Evolutionary conservation across 2,113 vertebrate species (phyloP).

Genomic region (Osmerus eperlanus): DNA sequence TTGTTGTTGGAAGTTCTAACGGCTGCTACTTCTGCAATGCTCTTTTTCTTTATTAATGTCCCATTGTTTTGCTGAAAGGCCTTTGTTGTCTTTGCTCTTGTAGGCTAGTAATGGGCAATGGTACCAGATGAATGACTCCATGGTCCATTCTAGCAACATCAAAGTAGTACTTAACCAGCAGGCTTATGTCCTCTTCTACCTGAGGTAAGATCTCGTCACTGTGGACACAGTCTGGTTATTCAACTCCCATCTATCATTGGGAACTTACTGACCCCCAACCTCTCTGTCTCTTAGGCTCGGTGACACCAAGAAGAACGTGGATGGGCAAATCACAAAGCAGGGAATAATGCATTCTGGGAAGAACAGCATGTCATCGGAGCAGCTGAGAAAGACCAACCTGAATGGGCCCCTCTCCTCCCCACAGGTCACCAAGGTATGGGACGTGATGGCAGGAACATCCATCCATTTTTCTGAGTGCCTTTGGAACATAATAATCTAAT

Average conservation of each 20-base stretch:
- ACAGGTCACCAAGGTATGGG: constrained; percentile 69
- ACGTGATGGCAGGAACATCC: neutral
- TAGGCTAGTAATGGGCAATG: constrained; percentile 96
- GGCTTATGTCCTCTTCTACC: constrained; percentile 94
- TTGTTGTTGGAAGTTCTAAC: neutral
- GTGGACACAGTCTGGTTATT: neutral
- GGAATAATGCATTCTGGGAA: constrained; percentile 54
- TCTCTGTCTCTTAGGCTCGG: constrained; percentile 73
- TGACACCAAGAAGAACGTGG: constrained; percentile 74
- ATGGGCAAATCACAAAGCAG: constrained; percentile 62
- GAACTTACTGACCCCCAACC: neutral
- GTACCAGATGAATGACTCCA: constrained; percentile 96
- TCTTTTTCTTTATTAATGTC: neutral
- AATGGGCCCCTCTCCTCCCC: constrained; percentile 71
- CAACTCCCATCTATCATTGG: neutral
- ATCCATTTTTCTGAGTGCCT: neutral
- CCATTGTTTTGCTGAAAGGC: neutral
- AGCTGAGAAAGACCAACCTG: constrained; percentile 66
- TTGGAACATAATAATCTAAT: neutral
- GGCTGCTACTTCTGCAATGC: neutral
- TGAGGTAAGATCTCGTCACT: constrained; percentile 72
- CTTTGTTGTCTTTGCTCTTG: neutral
- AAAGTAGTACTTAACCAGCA: constrained; percentile 97
- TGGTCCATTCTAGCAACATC: constrained; percentile 89
- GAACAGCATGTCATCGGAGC: constrained; percentile 45